A percentile compares a stretch with the other conserved stretches of the same genome.
These are phyloP conservation scores for Alaudala cheleensis DNA, from an alignment of 2,113 vertebrate genomes.

Conservation along the genomic window DNA sequence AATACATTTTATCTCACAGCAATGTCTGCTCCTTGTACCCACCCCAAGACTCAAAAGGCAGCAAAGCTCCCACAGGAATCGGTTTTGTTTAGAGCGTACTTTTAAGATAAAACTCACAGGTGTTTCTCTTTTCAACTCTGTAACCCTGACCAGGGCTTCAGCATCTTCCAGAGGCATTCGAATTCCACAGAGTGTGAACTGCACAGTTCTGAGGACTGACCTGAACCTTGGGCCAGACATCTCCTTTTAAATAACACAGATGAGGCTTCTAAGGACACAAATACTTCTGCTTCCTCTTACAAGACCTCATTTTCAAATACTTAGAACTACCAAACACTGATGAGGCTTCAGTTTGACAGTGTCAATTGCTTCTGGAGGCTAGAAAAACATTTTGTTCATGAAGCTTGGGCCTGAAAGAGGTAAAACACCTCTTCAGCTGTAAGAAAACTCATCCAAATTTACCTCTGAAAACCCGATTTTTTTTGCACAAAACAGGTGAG, in stretches of 20 bases:
- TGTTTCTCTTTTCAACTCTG: background rate
- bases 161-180: background rate
- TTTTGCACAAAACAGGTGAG: background rate
- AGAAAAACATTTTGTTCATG: background rate
- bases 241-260: background rate
- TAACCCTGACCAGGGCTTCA: background rate
- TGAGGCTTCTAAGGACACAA: background rate
- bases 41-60: constrained; percentile 34
- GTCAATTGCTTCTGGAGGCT: background rate
- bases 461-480: background rate
- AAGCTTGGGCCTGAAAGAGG: background rate
- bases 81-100: background rate
- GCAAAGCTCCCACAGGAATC: constrained; percentile 48
- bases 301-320: background rate
- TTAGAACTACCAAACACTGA: background rate
- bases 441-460: background rate
- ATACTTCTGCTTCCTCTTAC: background rate
- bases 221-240: background rate
- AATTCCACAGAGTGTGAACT: background rate
- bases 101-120: background rate
- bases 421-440: background rate
- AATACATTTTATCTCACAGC: constrained; percentile 13
- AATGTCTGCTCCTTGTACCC: background rate
- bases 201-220: background rate
- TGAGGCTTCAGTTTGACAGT: background rate